Conservation (phyloP, 2,797 vertebrate species). For the Xiphophorus birchmanni region DNA sequence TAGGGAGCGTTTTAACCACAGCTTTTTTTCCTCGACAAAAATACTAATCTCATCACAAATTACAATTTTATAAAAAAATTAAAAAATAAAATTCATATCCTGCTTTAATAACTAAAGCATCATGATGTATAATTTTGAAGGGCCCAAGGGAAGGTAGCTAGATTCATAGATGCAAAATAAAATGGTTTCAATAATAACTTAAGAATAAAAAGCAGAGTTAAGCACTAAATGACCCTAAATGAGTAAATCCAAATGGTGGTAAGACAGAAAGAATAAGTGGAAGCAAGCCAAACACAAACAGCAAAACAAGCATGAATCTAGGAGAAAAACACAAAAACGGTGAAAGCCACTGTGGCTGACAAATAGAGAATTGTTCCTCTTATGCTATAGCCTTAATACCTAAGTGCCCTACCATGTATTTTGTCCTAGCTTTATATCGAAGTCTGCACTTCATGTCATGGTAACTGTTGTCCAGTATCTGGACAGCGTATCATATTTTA, state of each 20-base stretch:
- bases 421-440: not conserved
- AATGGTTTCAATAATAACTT: not conserved
- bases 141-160: not conserved
- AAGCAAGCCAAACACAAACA: not conserved
- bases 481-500: not conserved
- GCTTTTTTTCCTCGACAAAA: not conserved
- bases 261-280: not conserved
- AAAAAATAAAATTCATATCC: not conserved
- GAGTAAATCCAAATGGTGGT: not conserved
- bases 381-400: not conserved
- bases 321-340: not conserved
- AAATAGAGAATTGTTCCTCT: not conserved
- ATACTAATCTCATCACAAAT: not conserved
- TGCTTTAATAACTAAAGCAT: not conserved
- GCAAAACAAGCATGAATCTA: not conserved
- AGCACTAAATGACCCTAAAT: not conserved
- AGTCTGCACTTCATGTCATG: not conserved
- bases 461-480: not conserved
- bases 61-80: not conserved
- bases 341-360: not conserved
- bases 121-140: not conserved
- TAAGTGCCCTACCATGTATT: not conserved
- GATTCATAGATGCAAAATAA: not conserved
- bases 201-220: not conserved
- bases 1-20: not conserved